Conservation (phyloP, 2,113 vertebrate genomes). For the Cercopithecus mona region DNA sequence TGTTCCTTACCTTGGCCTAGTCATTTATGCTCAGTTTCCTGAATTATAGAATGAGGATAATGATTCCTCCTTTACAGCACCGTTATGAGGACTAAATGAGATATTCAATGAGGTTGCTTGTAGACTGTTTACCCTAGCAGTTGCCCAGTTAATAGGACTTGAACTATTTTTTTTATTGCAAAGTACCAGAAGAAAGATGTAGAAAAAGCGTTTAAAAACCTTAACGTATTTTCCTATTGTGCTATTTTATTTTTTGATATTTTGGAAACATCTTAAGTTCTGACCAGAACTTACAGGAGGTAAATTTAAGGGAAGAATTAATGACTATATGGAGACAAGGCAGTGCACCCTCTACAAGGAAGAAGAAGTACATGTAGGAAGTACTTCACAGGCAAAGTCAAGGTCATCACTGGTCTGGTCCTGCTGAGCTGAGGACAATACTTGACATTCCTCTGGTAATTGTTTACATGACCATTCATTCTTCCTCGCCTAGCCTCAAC, state of each 20-base stretch:
- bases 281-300: neutral
- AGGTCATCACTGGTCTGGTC: neutral
- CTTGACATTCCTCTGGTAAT: neutral
- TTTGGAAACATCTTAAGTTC: neutral
- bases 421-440: neutral
- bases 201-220: neutral
- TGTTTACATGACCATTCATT: fast-evolving
- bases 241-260: neutral
- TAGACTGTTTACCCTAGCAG: neutral
- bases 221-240: neutral
- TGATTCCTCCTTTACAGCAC: neutral
- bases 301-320: neutral
- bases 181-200: neutral
- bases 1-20: neutral
- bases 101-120: fast-evolving
- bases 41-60: neutral
- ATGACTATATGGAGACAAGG: neutral
- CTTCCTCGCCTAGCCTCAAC: neutral
- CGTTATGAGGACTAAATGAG: neutral
- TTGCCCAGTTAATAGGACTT: neutral
- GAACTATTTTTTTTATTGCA: neutral
- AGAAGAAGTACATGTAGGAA: neutral
- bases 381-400: too few species aligned
- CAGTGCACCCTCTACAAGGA: neutral
- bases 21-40: neutral